Base-by-base conservation (phyloP, 2,113 vertebrate genomes). In the Austrofundulus limnaeus region DNA sequence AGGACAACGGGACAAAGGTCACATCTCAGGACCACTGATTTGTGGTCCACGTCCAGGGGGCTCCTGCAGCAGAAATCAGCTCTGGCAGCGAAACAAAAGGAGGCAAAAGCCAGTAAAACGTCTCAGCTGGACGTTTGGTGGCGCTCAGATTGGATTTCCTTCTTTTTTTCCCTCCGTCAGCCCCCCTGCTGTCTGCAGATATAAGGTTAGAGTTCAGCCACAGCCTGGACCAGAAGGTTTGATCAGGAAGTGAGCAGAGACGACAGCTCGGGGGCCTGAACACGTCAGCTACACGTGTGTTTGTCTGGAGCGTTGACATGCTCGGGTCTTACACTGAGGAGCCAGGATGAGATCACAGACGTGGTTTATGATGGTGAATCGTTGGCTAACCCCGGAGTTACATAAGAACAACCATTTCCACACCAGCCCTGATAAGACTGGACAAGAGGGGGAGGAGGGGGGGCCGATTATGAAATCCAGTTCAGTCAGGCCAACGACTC, bases 341-440 rank as follows among this genome's bases (percentile, higher is more conserved):
- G 56, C 24, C 20, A 23, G 39, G 28, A 55, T 77, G 50, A 81
- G 47, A 46, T 73, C 75, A 71, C 13, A 58, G 73, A 75, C 68
- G 42, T 80, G 61, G 59, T 83, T 85, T 65, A 72, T n/a, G 52
- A 72, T 47, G 51, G 14, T 14, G 15, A 53, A 47, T 52, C 51
- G 51, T 69, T 70, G 69, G 76, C 73, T 73, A 73, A 82, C 66
- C n/a, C n/a, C n/a, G 2, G 53, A 57, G 59, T 85, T 82, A 67
- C 78, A 53, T 79, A 75, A 88, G 47, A 68, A 60, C 43, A 31
- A 56, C 39, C 52, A 38, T 83, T 81, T 75, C 78, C 75, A 62
- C 77, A 71, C 63, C 31, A 25, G 69, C 65, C 66, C 38, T 66
- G 70, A 78, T 72, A 69, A 81, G 70, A 73, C 43, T 63, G 70